Conservation (phyloP, 2,888 invertebrate genomes). For the Drosophila koepferae region DNA sequence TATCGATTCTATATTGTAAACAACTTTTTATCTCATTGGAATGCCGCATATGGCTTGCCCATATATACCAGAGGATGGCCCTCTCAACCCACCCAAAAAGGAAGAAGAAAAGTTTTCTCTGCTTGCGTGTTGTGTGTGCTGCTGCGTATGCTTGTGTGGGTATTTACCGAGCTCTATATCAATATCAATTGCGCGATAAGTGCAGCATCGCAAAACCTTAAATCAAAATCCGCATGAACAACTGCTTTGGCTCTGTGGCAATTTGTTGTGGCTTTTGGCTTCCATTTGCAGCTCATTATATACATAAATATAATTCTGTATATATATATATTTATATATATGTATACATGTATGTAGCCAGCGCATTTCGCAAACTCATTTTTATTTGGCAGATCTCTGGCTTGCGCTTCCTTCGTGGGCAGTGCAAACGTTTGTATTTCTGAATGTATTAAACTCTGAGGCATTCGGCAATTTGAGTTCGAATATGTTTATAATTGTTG, state of each 20-base stretch:
- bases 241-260: slow-evolving; percentile 48
- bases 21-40: slow-evolving; percentile 76
- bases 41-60: slow-evolving; percentile 64
- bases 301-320: slow-evolving; percentile 6
- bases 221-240: slow-evolving; percentile 62
- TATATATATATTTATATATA: not conserved
- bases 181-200: slow-evolving; percentile 75
- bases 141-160: slow-evolving; percentile 9
- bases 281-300: slow-evolving; percentile 49
- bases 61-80: slow-evolving; percentile 31
- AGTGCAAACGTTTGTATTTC: slow-evolving; percentile 1
- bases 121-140: slow-evolving; percentile 1
- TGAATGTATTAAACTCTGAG: not conserved
- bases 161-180: slow-evolving; percentile 39
- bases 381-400: slow-evolving; percentile 25
- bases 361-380: slow-evolving; percentile 41
- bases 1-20: slow-evolving; percentile 75
- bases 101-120: not conserved
- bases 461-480: slow-evolving; percentile 3
- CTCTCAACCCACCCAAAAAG: not conserved
- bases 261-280: slow-evolving; percentile 58
- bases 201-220: slow-evolving; percentile 60
- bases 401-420: no score
- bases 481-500: no score
- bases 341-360: not conserved